These are phyloP conservation scores for Omphaloscelis lunosa DNA, from an alignment of 2,888 invertebrate genomes.

Conservation along the genomic window DNA sequence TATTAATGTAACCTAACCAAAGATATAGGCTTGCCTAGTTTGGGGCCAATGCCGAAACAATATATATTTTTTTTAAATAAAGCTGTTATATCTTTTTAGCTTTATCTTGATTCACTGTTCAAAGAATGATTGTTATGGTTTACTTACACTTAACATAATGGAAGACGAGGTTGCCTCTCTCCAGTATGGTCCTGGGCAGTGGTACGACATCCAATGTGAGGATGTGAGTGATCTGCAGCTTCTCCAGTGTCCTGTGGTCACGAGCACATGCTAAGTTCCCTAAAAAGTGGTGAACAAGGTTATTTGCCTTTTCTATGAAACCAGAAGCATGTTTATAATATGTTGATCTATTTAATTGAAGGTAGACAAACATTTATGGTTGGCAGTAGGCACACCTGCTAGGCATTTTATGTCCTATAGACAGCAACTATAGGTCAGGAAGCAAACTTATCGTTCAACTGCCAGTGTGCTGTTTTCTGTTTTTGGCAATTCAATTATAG, in stretches of 20 bases:
- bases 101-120: neutral
- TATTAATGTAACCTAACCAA: neutral
- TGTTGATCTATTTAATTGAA: neutral
- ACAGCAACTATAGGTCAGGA: neutral
- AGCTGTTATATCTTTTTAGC: neutral
- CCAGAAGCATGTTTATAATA: neutral
- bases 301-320: neutral
- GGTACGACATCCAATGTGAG: conserved; percentile 96
- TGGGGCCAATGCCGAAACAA: neutral
- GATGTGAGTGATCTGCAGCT: conserved; percentile 93
- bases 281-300: conserved; percentile 72
- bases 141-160: conserved; percentile 94
- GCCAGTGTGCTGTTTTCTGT: neutral
- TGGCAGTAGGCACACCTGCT: no score
- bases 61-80: neutral
- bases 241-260: conserved; percentile 92
- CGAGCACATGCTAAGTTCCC: conserved; percentile 96
- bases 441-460: neutral
- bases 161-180: conserved; percentile 92
- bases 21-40: no score
- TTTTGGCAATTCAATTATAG: neutral
- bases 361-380: neutral
- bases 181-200: conserved; percentile 93
- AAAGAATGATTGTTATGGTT: neutral
- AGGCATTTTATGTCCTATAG: no score